phyloP scores from a whole-genome alignment of 2,113 vertebrate species.

The Xiphophorus couchianus region DNA sequence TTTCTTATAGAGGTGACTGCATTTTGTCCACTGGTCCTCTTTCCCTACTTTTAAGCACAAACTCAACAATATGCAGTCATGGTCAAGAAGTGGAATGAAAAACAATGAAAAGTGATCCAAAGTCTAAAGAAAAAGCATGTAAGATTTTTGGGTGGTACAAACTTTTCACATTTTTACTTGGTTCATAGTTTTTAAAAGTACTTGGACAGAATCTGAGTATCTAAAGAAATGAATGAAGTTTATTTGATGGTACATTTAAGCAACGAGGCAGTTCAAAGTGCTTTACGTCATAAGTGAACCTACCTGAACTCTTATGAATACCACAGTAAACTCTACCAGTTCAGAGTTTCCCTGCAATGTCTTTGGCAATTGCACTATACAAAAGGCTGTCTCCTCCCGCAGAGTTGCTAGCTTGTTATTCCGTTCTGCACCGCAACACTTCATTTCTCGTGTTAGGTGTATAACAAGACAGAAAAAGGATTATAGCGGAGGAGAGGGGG shows the following conservation, averaged over 20 bases:
- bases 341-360: constrained; percentile 8
- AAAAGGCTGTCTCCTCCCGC: constrained; percentile 8
- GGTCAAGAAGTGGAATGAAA: no score
- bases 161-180: background rate
- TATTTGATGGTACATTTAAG: no score
- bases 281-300: background rate
- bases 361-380: constrained; percentile 13
- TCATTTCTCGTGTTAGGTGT: constrained; percentile 64
- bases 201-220: constrained; percentile 36
- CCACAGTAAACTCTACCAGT: background rate
- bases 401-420: constrained; percentile 29
- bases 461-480: constrained; percentile 55
- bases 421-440: constrained; percentile 54
- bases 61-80: no score
- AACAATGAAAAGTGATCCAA: no score
- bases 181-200: constrained; percentile 8
- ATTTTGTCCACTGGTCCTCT: no score
- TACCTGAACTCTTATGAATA: background rate
- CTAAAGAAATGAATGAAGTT: background rate
- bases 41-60: no score
- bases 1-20: no score
- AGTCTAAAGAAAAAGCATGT: background rate
- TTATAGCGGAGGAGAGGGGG: constrained; percentile 34
- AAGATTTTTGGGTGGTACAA: background rate
- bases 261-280: no score